Conservation (phyloP, 2,797 vertebrate genomes). For the Rhinoraja longicauda region DNA sequence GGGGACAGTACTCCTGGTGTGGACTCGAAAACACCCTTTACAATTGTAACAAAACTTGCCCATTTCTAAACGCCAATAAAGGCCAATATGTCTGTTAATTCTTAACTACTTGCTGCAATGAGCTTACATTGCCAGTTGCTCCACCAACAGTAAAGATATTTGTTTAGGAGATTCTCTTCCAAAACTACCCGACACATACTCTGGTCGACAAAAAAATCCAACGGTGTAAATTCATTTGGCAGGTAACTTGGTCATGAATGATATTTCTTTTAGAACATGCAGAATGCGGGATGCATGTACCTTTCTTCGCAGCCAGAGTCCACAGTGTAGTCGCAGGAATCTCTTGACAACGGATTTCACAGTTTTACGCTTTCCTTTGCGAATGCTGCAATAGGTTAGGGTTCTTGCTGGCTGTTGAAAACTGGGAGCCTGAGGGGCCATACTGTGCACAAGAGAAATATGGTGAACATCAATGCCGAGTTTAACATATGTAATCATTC, state of each 20-base stretch:
- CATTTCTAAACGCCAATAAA: too few relatives aligned
- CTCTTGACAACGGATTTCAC: conserved; percentile 72
- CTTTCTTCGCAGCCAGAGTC: conserved; percentile 86
- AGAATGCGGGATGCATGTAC: conserved; percentile 52
- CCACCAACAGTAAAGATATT: background rate
- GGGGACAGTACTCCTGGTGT: too few relatives aligned
- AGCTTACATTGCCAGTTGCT: background rate
- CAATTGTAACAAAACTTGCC: too few relatives aligned
- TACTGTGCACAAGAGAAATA: conserved; percentile 51
- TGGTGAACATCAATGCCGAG: background rate
- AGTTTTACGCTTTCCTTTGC: conserved; percentile 78
- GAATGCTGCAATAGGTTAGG: conserved; percentile 70
- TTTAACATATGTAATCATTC: background rate
- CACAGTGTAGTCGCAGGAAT: conserved; percentile 85
- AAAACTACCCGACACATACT: background rate
- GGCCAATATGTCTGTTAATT: background rate
- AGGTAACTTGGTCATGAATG: background rate
- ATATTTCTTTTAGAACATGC: background rate
- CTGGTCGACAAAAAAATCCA: background rate
- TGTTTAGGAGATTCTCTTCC: background rate
- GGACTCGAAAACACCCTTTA: too few relatives aligned
- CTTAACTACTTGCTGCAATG: background rate
- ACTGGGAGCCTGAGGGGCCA: conserved; percentile 59
- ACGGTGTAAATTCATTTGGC: background rate
- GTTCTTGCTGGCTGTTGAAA: conserved; percentile 64